phyloP scores from a whole-genome alignment of 2,113 vertebrate genomes.

The Phodopus roborovskii region DNA sequence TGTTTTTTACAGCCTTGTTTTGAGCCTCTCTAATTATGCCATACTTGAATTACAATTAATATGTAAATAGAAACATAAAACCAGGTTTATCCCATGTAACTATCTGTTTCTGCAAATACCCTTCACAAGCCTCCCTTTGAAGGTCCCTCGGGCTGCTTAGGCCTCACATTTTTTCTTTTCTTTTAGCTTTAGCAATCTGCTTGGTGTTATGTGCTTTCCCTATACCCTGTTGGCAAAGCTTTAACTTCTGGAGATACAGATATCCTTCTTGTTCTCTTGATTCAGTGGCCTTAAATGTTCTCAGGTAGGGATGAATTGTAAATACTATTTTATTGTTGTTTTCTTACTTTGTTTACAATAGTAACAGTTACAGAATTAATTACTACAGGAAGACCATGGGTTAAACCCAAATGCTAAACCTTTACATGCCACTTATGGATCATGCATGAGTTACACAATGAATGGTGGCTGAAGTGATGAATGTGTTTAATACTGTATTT shows the following conservation, averaged over 20 bases:
- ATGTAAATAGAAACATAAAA: slow-evolving; percentile 85
- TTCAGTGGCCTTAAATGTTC: not conserved
- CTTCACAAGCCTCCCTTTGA: slow-evolving; percentile 71
- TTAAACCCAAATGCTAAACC: not conserved
- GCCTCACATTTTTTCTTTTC: slow-evolving; percentile 70
- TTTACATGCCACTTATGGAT: not conserved
- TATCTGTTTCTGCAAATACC: slow-evolving; percentile 74
- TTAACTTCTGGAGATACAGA: slow-evolving; percentile 24
- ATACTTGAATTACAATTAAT: slow-evolving; percentile 85
- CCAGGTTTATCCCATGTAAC: slow-evolving; percentile 75
- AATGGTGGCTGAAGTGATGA: not conserved
- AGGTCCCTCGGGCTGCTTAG: slow-evolving; percentile 62
- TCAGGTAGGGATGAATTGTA: not conserved
- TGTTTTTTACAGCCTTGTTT: slow-evolving; percentile 77
- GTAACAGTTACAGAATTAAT: not conserved
- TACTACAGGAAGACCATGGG: not conserved
- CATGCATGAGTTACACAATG: not conserved
- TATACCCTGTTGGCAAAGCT: slow-evolving; percentile 39
- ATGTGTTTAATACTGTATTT: not conserved
- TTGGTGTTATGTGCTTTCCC: not conserved
- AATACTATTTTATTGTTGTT: not conserved
- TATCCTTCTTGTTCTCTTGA: not conserved
- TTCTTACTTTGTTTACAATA: not conserved
- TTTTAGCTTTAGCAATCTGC: slow-evolving; percentile 49
- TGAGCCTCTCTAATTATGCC: slow-evolving; percentile 82